Percentiles rank a stretch among this genome's conserved stretches.
Evolutionary conservation across 2,888 invertebrate species (phyloP).

Genomic region (Heliconius erato): DNA sequence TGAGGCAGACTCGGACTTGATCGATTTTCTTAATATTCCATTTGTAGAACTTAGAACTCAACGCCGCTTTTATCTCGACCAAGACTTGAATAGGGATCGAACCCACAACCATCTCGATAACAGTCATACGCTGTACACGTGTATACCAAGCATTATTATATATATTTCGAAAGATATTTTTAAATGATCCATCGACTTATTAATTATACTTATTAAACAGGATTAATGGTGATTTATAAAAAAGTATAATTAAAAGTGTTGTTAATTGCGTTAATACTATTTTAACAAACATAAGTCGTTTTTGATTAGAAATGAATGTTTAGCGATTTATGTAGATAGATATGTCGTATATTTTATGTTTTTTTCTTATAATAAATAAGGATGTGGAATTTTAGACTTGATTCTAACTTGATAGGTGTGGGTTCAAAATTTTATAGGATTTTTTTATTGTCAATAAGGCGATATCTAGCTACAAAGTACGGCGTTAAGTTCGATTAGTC

Average conservation of each 20-base stretch:
- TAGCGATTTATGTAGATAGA: no score
- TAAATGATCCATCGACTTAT: slow-evolving; percentile 17
- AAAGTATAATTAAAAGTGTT: slow-evolving; percentile 30
- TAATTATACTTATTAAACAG: slow-evolving; percentile 28
- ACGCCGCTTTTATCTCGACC: not conserved
- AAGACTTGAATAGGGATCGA: not conserved
- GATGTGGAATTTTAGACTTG: not conserved
- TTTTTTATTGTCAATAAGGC: no score
- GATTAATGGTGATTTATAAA: slow-evolving; percentile 35
- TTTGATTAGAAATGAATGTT: not conserved
- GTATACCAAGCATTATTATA: not conserved
- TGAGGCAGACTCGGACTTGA: no score
- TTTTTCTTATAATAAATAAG: not conserved
- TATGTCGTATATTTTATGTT: not conserved
- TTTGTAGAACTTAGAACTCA: not conserved
- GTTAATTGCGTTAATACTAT: slow-evolving; percentile 31
- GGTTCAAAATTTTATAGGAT: not conserved
- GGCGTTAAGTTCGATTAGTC: no score
- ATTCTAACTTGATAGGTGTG: not conserved
- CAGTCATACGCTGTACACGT: not conserved
- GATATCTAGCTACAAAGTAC: no score
- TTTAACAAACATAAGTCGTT: slow-evolving; percentile 30
- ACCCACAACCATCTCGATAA: not conserved
- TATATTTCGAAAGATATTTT: slow-evolving; percentile 23
- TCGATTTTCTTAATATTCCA: no score